Evolutionary conservation across 2,113 vertebrate genomes (phyloP), one percentile per base, ranked within the genome.

Genomic region (Xiphias gladius): DNA sequence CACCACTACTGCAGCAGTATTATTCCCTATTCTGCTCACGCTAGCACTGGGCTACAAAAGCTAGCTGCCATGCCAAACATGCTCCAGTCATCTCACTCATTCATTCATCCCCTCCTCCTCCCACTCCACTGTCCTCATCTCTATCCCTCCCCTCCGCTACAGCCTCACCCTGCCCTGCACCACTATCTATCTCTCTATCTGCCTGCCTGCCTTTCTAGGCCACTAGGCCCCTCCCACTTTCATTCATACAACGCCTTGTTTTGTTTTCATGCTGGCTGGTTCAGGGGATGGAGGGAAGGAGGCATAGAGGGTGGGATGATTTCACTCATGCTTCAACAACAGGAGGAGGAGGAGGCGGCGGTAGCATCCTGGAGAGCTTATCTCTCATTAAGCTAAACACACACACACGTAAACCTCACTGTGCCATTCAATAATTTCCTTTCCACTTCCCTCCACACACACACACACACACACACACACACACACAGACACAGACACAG

Each of bases 231-330:
- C 92, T 94, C 92, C 93, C 85, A 93, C 89, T 92, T 94, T 93
- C 92, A 94, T 94, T 94, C 93, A 94, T 90, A 90, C 91, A 86
- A 86, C 86, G 82, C 87, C 82, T 92, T 92, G 91, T 92, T 93
- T 93, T 94, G 91, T 93, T 93, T 93, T 92, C 80, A 85, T 86
- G 81, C 86, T 74, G 74, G 65, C 77, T 72, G 63, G 39, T 52
- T 50, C 73, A 57, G 50, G 80, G 76, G 76, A 54, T 30, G 83
- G 64, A 61, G 65, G 19, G 55, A 55, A 41, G 54, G 39, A 66
- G 35, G 69, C 73, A 86, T 41, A 67, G 85, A 82, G 78, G 81
- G 79, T 85, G 66, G 83, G 73, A 80, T 89, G 80, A 87, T 86
- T 90, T 89, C 79, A 76, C 85, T 89, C 76, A 54, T 35, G 55